Evolutionary conservation across 1,140 invertebrate species (phyloP).

Genomic region (Tetragonula clypearis): DNA sequence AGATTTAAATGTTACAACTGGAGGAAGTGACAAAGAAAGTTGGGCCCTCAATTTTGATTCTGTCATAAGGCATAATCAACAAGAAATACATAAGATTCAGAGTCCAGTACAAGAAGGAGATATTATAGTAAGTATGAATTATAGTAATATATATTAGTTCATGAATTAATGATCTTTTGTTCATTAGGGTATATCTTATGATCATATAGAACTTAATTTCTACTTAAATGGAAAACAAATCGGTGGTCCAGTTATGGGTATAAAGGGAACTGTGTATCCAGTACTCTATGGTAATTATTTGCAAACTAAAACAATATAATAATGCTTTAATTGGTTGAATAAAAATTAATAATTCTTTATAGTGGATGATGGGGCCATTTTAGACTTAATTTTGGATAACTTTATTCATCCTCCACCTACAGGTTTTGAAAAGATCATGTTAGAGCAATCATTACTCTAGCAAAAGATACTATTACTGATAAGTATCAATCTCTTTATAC

Average conservation of each 20-base stretch:
- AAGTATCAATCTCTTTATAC: constrained; percentile 9
- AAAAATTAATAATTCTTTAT: constrained; percentile 77
- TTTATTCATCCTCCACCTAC: constrained; percentile 92
- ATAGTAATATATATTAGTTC: background rate
- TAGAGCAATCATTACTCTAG: constrained; percentile 98
- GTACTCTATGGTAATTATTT: constrained; percentile 92
- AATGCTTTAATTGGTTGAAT: constrained; percentile 21
- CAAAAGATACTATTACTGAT: constrained; percentile 48
- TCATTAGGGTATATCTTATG: constrained; percentile 93
- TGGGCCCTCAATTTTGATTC: constrained; percentile 97
- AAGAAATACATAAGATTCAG: constrained; percentile 88
- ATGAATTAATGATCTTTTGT: constrained; percentile 53
- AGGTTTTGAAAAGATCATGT: constrained; percentile 97
- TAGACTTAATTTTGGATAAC: constrained; percentile 96
- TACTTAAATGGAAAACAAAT: constrained; percentile 95
- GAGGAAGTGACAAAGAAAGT: constrained; percentile 93
- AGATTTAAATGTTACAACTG: constrained; percentile 90
- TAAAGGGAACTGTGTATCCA: constrained; percentile 96
- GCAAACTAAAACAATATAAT: background rate
- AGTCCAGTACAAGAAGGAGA: constrained; percentile 94
- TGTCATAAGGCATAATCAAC: constrained; percentile 91
- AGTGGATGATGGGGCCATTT: constrained; percentile 98
- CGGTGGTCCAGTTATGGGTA: constrained; percentile 92
- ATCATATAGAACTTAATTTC: constrained; percentile 98
- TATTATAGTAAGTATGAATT: constrained; percentile 87